phyloP scores from a whole-genome alignment of 2,113 vertebrate genomes.

The Pollimyrus isidori region DNA sequence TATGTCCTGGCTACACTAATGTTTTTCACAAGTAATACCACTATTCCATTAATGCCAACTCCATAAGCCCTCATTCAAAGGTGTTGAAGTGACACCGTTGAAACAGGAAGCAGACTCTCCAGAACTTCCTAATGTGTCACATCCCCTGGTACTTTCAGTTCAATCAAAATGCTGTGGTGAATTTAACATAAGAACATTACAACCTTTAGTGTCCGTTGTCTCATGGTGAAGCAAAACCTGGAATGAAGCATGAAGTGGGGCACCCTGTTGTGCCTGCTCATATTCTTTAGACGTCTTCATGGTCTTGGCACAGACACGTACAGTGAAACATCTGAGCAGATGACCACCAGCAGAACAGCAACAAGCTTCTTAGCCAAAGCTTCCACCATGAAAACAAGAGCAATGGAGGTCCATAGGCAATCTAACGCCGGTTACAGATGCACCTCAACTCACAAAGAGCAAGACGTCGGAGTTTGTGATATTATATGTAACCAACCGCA shows the following conservation, averaged over 20 bases:
- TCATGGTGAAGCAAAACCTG: neutral
- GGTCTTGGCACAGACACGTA: neutral
- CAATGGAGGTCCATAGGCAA: neutral
- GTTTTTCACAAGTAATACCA: neutral
- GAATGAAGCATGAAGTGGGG: neutral
- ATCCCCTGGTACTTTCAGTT: neutral
- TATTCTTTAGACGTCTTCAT: neutral
- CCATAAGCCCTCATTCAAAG: neutral
- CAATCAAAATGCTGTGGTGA: neutral
- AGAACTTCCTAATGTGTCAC: neutral
- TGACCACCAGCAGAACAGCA: neutral
- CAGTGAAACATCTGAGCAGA: neutral
- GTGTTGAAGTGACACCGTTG: neutral
- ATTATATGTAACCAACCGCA: constrained; percentile 5
- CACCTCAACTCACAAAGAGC: neutral
- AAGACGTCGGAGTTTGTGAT: neutral
- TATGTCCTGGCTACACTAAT: neutral
- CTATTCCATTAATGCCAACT: neutral
- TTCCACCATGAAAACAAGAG: neutral
- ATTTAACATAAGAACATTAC: neutral
- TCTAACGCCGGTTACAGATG: neutral
- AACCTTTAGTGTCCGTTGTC: neutral
- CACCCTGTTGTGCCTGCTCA: neutral
- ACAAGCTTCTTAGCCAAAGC: neutral
- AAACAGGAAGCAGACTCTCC: constrained; percentile 6